phyloP scores from a whole-genome alignment of 1,140 invertebrate species.

The Epicauta chinensis region DNA sequence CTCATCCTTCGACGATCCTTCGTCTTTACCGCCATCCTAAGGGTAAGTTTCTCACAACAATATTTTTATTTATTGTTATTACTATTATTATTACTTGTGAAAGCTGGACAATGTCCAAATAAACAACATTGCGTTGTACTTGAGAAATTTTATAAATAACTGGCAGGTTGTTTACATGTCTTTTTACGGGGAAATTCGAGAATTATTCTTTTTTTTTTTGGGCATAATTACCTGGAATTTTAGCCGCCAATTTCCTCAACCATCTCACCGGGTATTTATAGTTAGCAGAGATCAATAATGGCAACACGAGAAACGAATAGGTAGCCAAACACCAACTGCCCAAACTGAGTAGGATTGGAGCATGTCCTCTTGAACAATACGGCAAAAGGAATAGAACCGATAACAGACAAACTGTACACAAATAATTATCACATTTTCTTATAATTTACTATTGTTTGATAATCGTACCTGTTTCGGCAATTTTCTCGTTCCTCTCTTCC shows the following conservation, averaged over 20 bases:
- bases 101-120: too few species aligned
- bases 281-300: conserved; percentile 57
- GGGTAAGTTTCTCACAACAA: too few species aligned
- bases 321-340: conserved; percentile 53
- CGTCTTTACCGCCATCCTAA: too few species aligned
- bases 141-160: too few species aligned
- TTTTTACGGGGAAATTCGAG: too few species aligned
- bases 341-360: conserved; percentile 50
- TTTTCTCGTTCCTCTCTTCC: conserved; percentile 55
- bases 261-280: conserved; percentile 56
- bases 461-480: conserved; percentile 53
- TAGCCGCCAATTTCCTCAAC: conserved; percentile 32
- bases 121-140: too few species aligned
- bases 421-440: not conserved
- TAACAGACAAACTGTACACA: conserved; percentile 52
- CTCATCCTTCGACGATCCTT: too few species aligned
- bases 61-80: too few species aligned
- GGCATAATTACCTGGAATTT: conserved; percentile 34
- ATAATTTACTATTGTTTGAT: not conserved
- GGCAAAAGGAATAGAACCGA: conserved; percentile 56
- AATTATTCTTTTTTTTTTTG: too few species aligned
- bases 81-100: too few species aligned
- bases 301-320: conserved; percentile 56
- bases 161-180: too few species aligned
- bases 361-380: conserved; percentile 51